Evolutionary conservation across 2,113 vertebrate species (phyloP).

Genomic region (Gavialis gangeticus): DNA sequence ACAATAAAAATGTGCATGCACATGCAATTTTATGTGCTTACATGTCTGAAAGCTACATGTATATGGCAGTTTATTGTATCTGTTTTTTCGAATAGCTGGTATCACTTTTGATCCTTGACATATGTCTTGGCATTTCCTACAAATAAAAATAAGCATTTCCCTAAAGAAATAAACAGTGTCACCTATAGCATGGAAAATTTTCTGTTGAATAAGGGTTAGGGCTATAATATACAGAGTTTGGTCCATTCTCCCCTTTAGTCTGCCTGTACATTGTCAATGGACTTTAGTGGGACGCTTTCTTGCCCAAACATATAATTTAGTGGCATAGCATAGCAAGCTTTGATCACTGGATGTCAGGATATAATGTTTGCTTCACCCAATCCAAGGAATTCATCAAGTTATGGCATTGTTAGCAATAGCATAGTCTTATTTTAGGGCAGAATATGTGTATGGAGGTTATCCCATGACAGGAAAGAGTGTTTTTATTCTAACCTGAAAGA

Average conservation of each 20-base stretch:
- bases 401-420: neutral
- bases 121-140: neutral
- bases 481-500: constrained; percentile 79
- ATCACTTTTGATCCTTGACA: neutral
- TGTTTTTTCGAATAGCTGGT: neutral
- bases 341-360: neutral
- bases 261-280: accelerated
- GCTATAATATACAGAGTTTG: neutral
- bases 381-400: constrained; percentile 24
- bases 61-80: neutral
- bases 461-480: constrained; percentile 43
- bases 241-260: neutral
- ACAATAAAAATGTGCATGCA: neutral
- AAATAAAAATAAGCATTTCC: neutral
- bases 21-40: neutral
- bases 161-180: constrained; percentile 47
- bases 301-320: neutral
- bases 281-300: neutral
- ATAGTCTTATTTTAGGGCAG: neutral
- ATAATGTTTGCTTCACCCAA: neutral
- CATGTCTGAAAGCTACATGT: constrained; percentile 18
- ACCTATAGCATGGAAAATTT: constrained; percentile 54
- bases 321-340: accelerated
- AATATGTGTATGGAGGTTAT: constrained; percentile 31
- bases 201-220: neutral